Base-by-base conservation (phyloP, 2,113 vertebrate genomes). In the Sakesphorus luctuosus region DNA sequence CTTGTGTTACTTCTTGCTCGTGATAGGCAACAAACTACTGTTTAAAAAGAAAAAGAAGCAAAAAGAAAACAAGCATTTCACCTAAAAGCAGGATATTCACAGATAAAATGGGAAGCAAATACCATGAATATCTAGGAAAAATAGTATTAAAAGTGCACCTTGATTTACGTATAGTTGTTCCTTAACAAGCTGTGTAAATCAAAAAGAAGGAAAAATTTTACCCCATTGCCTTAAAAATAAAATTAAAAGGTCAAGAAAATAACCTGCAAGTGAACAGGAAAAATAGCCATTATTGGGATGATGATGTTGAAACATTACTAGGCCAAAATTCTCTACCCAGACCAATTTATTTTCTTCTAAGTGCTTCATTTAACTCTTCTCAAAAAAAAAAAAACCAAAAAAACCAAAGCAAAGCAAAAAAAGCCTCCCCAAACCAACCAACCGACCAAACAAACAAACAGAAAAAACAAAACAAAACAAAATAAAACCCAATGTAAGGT, bases 1-100 rank as follows among this genome's bases (percentile, higher is more conserved):
- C 55, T 52, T 56, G 18, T 8, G 13, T 18, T 92, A 85, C 44
- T 93, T 96, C 67, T 74, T 94, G 49, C 46, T 94, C 69, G 43
- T 38, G 36, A 88, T 35, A 86, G 35, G 18, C 79, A 95, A 90
- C 88, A 96, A 95, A 89, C 35, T 65, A 66, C 26, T 50, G 47
- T 88, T 94, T 91, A 90, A 93, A 94, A 56, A 25, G n/a, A 11
- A 33, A 38, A 29, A 25, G 36, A 69, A 44, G 10, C 28, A 61
- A 33, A 13, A 36, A 4, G 2, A 11, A 31, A 47, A 69, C 86
- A 73, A 36, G 31, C 5, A 59, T 56, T 46, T 40, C 66, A 79
- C 20, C 53, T 66, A 82, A 36, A 59, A 91, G 46, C 66, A 62
- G 46, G 67, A 58, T 67, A 84, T 69, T 72, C 40, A 50, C 19